phyloP scores from a whole-genome alignment of 2,113 vertebrate species.

The Archocentrus centrarchus region DNA sequence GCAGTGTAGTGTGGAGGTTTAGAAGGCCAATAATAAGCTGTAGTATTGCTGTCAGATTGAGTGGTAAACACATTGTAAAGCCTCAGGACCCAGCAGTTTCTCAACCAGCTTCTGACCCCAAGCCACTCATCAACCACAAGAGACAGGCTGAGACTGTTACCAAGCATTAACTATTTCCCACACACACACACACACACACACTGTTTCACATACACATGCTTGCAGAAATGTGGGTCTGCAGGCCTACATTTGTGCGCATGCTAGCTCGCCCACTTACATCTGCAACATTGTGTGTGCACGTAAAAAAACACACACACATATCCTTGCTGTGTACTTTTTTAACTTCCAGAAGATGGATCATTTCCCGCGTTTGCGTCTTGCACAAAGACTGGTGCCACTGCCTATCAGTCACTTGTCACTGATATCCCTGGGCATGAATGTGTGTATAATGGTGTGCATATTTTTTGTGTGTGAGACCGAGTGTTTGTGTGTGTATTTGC shows the following conservation, averaged over 20 bases:
- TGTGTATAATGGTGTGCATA: slow-evolving; percentile 32
- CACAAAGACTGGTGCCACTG: slow-evolving; percentile 44
- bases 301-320: neutral
- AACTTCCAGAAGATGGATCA: slow-evolving; percentile 34
- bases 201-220: slow-evolving; percentile 2
- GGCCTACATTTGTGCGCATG: neutral
- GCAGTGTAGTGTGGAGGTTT: slow-evolving; percentile 63
- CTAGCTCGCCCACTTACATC: neutral
- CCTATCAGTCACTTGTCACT: slow-evolving; percentile 60
- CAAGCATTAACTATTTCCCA: slow-evolving; percentile 57
- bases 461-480: neutral
- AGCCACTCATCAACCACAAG: slow-evolving; percentile 72
- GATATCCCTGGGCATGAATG: slow-evolving; percentile 51
- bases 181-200: neutral
- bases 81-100: slow-evolving; percentile 65
- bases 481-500: slow-evolving; percentile 39
- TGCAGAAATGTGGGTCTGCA: neutral
- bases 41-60: slow-evolving; percentile 72
- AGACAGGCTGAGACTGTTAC: slow-evolving; percentile 56
- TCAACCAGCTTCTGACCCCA: slow-evolving; percentile 64
- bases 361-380: slow-evolving; percentile 34
- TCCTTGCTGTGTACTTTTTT: slow-evolving; percentile 11
- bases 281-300: neutral
- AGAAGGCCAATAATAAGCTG: slow-evolving; percentile 74
- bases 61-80: slow-evolving; percentile 79